Conservation (phyloP, 2,888 invertebrate genomes). For the Cosmorhoe ocellata region DNA sequence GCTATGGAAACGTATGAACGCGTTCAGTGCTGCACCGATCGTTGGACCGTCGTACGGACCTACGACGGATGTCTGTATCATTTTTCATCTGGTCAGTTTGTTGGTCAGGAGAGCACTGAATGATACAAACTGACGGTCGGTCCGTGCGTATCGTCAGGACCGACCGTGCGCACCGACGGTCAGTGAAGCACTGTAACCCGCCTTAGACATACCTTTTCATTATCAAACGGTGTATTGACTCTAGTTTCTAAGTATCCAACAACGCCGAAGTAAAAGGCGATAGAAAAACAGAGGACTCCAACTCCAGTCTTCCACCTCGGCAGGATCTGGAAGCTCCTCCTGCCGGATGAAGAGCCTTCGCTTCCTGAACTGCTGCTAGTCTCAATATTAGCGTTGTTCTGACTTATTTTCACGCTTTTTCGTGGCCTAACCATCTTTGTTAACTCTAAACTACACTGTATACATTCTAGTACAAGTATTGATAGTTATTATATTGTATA, state of each 20-base stretch:
- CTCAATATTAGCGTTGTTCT: conserved; percentile 53
- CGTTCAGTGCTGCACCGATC: too few species aligned
- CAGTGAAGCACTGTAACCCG: too few species aligned
- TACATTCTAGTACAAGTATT: conserved; percentile 4
- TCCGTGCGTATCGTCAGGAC: too few species aligned
- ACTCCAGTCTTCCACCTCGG: conserved; percentile 83
- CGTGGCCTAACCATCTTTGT: conserved; percentile 67
- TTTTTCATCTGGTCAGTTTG: too few species aligned
- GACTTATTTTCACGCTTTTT: conserved; percentile 49
- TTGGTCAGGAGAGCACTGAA: too few species aligned
- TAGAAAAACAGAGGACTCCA: conserved; percentile 83
- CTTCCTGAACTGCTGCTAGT: conserved; percentile 62
- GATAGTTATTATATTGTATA: too few species aligned
- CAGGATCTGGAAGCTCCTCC: conserved; percentile 47
- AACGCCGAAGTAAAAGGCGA: conserved; percentile 89
- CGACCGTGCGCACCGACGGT: too few species aligned
- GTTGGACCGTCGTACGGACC: too few species aligned
- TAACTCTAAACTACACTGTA: conserved; percentile 9
- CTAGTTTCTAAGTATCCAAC: conserved; percentile 93
- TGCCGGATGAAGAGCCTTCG: conserved; percentile 42
- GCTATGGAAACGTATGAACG: too few species aligned
- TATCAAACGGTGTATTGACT: conserved; percentile 92
- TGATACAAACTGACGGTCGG: too few species aligned
- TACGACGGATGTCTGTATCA: too few species aligned
- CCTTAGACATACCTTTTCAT: conserved; percentile 88